Base-by-base conservation (phyloP, 2,113 vertebrate genomes). In the Phrynosoma blainvillii region DNA sequence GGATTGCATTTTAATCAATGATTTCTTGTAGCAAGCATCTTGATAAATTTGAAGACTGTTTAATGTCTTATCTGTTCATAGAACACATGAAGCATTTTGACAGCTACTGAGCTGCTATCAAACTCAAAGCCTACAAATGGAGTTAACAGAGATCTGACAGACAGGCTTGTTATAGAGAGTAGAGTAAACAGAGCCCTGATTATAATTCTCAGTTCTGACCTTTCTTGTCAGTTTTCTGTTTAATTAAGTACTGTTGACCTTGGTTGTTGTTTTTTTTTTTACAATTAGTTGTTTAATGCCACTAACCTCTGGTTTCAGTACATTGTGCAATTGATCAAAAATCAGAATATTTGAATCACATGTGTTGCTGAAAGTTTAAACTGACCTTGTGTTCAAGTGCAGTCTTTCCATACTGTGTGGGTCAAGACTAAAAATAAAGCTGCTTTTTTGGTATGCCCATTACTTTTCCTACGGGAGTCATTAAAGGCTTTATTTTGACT, bases 341-440 rank as follows among this genome's bases (percentile, higher is more conserved):
- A 32, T 82, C 27, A 65, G 59, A 80, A 82, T 23, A 36, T 62
- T 82, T 82, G 30, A 76, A 27, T 42, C 79, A 82, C 56, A 36
- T 76, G 30, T 71, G 11, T 54, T 12, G 40, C 18, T 81, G 85
- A 70, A 73, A 74, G 68, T 42, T 54, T 76, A 88, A 76, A 66
- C 56, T 76, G 86, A 82, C 79, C 62, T 78, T 86, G 62, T 78
- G 66, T 84, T 70, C 47, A 83, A 83, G 42, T 78, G 81, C 74
- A 88, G 74, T 88, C 81, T 78, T 88, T 56, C 42, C 56, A 70
- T 88, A 40, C 74, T 88, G 27, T 70, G 40, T 76, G n/a, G 70
- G 62, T 88, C 87, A 88, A 78, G 75, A 84, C 81, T 56, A 84
- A 70, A 84, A 84, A 84, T 78, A 78, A 88, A 77, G 62, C 30